Evolutionary conservation across 2,113 vertebrate genomes (phyloP).

Genomic region (Plectropomus leopardus): DNA sequence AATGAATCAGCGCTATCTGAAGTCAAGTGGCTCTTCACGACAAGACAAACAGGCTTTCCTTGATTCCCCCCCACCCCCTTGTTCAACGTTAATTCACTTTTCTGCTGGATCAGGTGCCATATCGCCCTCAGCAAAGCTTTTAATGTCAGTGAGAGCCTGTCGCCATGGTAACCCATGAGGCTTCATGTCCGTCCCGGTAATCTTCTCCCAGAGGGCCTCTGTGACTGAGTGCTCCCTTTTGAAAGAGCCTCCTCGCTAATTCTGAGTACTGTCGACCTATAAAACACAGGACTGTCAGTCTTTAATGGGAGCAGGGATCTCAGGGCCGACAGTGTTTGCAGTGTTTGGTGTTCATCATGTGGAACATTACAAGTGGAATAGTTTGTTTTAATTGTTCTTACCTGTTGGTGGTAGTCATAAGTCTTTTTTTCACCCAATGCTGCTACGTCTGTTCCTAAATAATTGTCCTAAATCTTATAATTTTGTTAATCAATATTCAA

Average conservation of each 20-base stretch:
- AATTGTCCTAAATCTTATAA: background rate
- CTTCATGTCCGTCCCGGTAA: slow-evolving; percentile 10
- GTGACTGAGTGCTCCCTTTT: slow-evolving; percentile 21
- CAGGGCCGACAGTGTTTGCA: background rate
- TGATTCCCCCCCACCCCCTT: too few relatives aligned
- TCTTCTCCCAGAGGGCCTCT: slow-evolving; percentile 26
- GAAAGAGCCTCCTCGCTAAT: slow-evolving; percentile 14
- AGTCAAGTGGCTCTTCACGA: slow-evolving; percentile 33
- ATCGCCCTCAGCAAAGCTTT: slow-evolving; percentile 15
- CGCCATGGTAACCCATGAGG: slow-evolving; percentile 30
- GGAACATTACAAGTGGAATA: too few relatives aligned
- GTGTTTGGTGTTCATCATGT: background rate
- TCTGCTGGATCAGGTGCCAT: background rate
- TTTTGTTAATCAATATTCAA: background rate
- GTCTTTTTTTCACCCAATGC: background rate
- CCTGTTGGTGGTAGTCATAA: background rate
- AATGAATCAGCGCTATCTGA: background rate
- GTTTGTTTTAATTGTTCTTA: background rate
- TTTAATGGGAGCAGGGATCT: background rate
- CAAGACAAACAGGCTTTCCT: slow-evolving; percentile 15
- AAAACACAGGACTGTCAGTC: slow-evolving; percentile 21
- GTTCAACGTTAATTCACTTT: slow-evolving; percentile 10
- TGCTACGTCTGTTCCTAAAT: background rate
- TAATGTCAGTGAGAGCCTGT: slow-evolving; percentile 38
- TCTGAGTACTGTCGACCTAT: slow-evolving; percentile 27